Percentiles rank a stretch among this genome's conserved stretches.
These are phyloP conservation scores for Epinephelus malabaricus DNA, from an alignment of 2,797 vertebrate genomes.

Conservation along the genomic window DNA sequence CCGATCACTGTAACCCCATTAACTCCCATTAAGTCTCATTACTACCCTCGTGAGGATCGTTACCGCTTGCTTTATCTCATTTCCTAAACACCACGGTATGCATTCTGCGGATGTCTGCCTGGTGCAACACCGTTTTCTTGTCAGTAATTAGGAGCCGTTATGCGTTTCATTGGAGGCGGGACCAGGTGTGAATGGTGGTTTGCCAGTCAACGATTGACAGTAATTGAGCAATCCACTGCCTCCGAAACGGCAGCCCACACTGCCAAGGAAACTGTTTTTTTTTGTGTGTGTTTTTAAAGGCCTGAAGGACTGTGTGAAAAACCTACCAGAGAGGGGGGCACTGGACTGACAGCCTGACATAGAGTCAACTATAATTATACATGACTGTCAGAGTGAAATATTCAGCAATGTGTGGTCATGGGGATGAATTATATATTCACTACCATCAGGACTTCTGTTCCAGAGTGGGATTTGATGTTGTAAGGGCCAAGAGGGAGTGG, in stretches of 20 bases:
- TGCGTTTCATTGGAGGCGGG: conserved; percentile 33
- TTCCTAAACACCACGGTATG: conserved; percentile 64
- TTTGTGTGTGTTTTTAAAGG: conserved; percentile 2
- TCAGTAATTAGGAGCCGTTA: conserved; percentile 34
- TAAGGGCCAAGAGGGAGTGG: conserved; percentile 18
- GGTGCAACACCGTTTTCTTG: conserved; percentile 30
- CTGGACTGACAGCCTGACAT: conserved; percentile 73
- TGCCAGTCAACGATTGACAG: conserved; percentile 61
- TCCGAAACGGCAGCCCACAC: conserved; percentile 35
- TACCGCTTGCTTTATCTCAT: conserved; percentile 68
- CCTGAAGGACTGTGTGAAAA: conserved; percentile 40
- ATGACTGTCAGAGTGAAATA: conserved; percentile 75
- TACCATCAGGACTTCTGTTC: conserved; percentile 64
- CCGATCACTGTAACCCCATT: conserved; percentile 81
- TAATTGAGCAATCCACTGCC: conserved; percentile 66
- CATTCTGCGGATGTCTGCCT: conserved; percentile 45
- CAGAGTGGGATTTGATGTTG: conserved; percentile 69
- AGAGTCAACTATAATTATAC: conserved; percentile 78
- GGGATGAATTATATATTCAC: conserved; percentile 76
- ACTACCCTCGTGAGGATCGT: conserved; percentile 67
- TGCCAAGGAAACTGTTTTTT: conserved; percentile 44
- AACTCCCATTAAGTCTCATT: conserved; percentile 82
- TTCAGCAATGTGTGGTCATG: conserved; percentile 73
- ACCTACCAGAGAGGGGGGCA: conserved; percentile 38
- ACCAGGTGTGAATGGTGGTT: conserved; percentile 41